phyloP scores from a whole-genome alignment of 2,797 vertebrate genomes.

The Silurus lanzhouensis region DNA sequence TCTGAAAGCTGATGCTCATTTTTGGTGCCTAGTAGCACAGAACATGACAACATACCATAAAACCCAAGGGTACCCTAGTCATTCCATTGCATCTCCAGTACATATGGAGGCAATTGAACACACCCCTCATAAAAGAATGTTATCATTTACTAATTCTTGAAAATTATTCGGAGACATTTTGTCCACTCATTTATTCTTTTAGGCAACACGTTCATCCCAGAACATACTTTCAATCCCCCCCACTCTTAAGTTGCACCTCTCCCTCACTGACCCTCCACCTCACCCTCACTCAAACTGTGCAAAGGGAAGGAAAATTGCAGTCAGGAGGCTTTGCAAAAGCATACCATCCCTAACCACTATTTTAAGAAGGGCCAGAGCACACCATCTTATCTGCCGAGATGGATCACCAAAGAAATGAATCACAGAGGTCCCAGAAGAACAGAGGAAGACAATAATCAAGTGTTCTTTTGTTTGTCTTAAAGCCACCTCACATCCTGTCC shows the following conservation, averaged over 20 bases:
- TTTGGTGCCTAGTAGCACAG: background rate
- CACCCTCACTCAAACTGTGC: background rate
- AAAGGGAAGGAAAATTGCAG: conserved; percentile 19
- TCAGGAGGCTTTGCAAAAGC: conserved; percentile 28
- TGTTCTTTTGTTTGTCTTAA: conserved; percentile 24
- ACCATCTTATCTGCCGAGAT: conserved; percentile 34
- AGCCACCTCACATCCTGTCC: background rate
- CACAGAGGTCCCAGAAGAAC: conserved; percentile 16
- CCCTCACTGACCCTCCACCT: background rate
- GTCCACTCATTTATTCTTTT: conserved; percentile 11
- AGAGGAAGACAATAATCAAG: conserved; percentile 23
- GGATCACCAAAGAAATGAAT: conserved; percentile 27
- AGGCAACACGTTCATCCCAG: conserved; percentile 13
- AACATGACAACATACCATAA: conserved; percentile 20
- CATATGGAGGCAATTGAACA: background rate
- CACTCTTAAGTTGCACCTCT: conserved; percentile 21
- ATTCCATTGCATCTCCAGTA: conserved; percentile 12
- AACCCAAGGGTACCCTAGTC: conserved; percentile 24
- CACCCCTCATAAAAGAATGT: background rate
- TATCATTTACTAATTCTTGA: background rate
- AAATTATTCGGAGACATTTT: background rate
- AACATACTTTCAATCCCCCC: background rate
- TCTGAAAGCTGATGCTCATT: background rate
- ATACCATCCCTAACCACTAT: conserved; percentile 14
- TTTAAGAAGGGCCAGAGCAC: conserved; percentile 30